These are phyloP conservation scores for Athalia cordata DNA, from an alignment of 2,888 invertebrate species.

Conservation along the genomic window DNA sequence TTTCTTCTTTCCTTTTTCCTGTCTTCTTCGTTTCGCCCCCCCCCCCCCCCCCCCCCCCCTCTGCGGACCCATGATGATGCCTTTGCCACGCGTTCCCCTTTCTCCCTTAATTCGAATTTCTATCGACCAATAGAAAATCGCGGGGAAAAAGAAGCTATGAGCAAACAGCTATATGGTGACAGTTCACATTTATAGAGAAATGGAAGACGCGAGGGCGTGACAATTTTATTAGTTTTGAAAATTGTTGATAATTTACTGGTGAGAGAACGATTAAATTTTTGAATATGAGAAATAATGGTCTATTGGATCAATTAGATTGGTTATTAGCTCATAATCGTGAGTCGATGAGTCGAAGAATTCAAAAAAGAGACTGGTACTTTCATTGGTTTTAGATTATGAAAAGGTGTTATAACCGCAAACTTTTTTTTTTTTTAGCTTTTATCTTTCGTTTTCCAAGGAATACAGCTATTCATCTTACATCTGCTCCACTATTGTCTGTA, in stretches of 20 bases:
- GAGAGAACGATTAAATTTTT: neutral
- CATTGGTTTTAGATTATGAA: conserved; percentile 12
- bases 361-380: neutral
- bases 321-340: neutral
- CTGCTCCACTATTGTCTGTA: conserved; percentile 19
- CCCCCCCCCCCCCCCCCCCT: neutral
- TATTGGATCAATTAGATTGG: neutral
- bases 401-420: neutral
- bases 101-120: conserved; percentile 22
- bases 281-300: neutral
- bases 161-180: conserved; percentile 5
- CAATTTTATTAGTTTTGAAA: neutral
- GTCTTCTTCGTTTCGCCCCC: conserved; percentile 4
- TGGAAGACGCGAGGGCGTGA: neutral
- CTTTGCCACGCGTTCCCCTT: conserved; percentile 4
- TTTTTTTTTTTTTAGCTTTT: neutral
- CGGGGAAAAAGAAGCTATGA: neutral
- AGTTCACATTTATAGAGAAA: neutral
- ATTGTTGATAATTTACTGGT: neutral
- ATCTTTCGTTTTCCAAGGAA: neutral
- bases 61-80: neutral
- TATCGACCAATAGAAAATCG: conserved; percentile 32
- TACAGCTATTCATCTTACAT: conserved; percentile 37
- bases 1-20: conserved; percentile 14
- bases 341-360: neutral